These are phyloP conservation scores for Periphyllus acericola DNA, from an alignment of 2,888 invertebrate genomes.

Conservation along the genomic window DNA sequence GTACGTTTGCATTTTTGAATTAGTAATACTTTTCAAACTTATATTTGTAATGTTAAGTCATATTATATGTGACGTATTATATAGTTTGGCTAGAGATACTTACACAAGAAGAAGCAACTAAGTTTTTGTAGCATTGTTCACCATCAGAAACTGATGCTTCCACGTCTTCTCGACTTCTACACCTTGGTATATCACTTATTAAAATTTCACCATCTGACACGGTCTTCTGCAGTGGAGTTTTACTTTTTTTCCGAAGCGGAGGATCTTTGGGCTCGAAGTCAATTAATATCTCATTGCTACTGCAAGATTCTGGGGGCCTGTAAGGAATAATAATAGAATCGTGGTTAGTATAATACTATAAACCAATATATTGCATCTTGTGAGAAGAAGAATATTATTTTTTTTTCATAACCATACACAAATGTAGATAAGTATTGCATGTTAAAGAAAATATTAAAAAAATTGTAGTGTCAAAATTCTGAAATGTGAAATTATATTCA, in stretches of 20 bases:
- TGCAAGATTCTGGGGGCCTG: conserved; percentile 72
- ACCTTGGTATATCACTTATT: conserved; percentile 68
- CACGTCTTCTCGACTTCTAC: conserved; percentile 68
- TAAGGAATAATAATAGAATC: neutral
- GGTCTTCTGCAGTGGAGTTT: conserved; percentile 75
- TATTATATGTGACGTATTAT: too few relatives aligned
- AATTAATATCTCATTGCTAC: conserved; percentile 80
- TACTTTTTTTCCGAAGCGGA: conserved; percentile 64
- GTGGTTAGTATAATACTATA: neutral
- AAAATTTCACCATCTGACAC: conserved; percentile 84
- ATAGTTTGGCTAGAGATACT: neutral
- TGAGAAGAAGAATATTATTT: too few relatives aligned
- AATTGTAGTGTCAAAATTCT: too few relatives aligned
- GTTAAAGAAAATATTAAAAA: too few relatives aligned
- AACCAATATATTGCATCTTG: neutral
- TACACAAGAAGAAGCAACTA: conserved; percentile 49
- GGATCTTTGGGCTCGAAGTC: conserved; percentile 80
- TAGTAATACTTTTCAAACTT: too few relatives aligned
- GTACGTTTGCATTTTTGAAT: too few relatives aligned
- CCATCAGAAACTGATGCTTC: conserved; percentile 68
- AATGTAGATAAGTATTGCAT: too few relatives aligned
- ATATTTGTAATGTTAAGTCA: too few relatives aligned
- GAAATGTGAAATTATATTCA: too few relatives aligned
- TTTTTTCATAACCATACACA: too few relatives aligned
- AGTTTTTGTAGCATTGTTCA: conserved; percentile 66